A percentile compares a stretch with the other conserved stretches of the same genome.
Conservation (phyloP, 2,888 invertebrate species). For the Pristionchus mayeri region DNA sequence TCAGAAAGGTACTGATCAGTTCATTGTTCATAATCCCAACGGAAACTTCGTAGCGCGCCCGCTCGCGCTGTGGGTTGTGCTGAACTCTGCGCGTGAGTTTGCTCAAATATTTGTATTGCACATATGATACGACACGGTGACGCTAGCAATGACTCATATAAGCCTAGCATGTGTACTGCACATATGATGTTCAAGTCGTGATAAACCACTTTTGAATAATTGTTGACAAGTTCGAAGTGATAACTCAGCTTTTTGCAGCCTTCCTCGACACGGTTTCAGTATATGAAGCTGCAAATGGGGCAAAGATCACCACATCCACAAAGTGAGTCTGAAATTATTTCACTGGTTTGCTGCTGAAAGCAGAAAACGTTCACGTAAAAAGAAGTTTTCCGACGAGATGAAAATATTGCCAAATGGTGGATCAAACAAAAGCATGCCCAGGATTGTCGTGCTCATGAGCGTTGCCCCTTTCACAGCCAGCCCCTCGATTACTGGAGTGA, state of each 20-base stretch:
- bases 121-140: no score
- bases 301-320: not conserved
- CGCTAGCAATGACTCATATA: no score
- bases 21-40: not conserved
- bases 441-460: not conserved
- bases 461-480: not conserved
- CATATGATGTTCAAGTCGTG: no score
- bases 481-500: not conserved
- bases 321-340: no score
- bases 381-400: no score
- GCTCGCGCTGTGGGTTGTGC: not conserved
- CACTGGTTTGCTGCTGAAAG: no score
- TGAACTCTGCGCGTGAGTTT: not conserved
- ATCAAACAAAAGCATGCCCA: no score
- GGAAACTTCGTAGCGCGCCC: not conserved
- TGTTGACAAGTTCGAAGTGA: not conserved
- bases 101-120: not conserved
- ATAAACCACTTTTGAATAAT: no score
- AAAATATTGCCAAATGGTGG: no score
- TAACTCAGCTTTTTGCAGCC: not conserved
- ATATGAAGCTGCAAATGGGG: not conserved
- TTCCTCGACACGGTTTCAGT: not conserved
- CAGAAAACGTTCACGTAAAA: no score
- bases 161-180: no score
- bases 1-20: not conserved